A percentile compares a stretch with the other conserved stretches of the same genome.
These are phyloP conservation scores for Gallirallus australis DNA, from an alignment of 2,797 vertebrate genomes.

Conservation along the genomic window DNA sequence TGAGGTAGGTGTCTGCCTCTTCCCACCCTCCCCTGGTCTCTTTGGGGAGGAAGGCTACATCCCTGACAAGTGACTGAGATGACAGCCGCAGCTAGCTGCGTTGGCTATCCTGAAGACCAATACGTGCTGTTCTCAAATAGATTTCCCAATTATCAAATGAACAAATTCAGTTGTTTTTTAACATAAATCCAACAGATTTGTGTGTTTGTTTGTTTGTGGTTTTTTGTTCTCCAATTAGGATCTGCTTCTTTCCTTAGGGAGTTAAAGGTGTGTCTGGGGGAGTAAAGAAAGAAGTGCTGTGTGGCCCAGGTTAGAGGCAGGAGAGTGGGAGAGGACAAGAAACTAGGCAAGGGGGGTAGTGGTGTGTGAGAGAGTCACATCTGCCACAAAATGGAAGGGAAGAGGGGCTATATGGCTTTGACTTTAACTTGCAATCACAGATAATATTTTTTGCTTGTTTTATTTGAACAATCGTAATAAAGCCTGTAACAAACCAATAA, in stretches of 20 bases:
- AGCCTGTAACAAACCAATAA: not conserved
- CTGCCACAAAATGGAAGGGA: not conserved
- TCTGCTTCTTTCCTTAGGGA: not conserved
- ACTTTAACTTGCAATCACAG: not conserved
- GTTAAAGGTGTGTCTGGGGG: not conserved
- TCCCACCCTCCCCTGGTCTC: not conserved
- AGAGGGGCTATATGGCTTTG: not conserved
- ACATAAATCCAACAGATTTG: not conserved
- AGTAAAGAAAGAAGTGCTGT: accelerated
- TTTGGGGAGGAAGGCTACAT: not conserved
- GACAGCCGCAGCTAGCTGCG: not conserved
- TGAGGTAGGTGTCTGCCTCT: not conserved
- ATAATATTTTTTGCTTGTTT: not conserved
- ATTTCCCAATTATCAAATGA: not conserved
- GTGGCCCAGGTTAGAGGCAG: not conserved
- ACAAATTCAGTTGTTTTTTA: not conserved
- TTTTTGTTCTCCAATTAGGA: not conserved
- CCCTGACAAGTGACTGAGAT: not conserved
- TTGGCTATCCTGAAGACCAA: not conserved
- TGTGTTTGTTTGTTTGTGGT: not conserved
- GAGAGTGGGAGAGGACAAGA: not conserved
- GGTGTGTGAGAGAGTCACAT: not conserved
- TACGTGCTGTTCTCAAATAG: not conserved
- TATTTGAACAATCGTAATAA: not conserved
- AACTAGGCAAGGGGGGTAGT: not conserved